A percentile compares a stretch with the other conserved stretches of the same genome.
phyloP scores from a whole-genome alignment of 64 coral and sea anemone species.

The Platygyra sinensis region DNA sequence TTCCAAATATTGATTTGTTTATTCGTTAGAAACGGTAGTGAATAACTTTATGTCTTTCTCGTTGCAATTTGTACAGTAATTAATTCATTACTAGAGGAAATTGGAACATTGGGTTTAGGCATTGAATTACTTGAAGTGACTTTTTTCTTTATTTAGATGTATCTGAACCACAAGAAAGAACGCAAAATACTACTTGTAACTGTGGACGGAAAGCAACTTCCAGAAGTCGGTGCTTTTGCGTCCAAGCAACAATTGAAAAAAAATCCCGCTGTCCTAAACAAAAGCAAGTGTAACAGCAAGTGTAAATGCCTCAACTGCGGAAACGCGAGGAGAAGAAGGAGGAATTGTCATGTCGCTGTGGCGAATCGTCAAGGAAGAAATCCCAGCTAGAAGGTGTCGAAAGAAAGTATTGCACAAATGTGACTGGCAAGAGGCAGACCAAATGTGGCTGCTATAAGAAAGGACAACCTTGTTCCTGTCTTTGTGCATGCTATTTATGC shows the following conservation, averaged over 20 bases:
- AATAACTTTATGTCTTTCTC: too few species aligned
- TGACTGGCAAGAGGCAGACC: conserved; percentile 8
- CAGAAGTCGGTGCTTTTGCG: not conserved
- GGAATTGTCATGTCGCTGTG: conserved; percentile 19
- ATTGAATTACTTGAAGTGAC: too few species aligned
- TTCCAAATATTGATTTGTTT: too few species aligned
- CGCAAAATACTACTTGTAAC: not conserved
- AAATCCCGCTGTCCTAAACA: conserved; percentile 24
- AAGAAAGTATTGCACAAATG: not conserved
- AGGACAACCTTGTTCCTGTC: not conserved
- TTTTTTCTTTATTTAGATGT: not conserved
- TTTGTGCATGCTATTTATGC: conserved; percentile 33
- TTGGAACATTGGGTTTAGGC: too few species aligned
- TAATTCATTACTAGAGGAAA: too few species aligned
- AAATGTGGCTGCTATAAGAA: conserved; percentile 39
- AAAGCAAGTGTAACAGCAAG: not conserved
- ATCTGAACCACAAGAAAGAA: not conserved
- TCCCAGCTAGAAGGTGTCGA: not conserved
- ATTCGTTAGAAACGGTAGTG: too few species aligned
- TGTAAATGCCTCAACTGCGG: conserved; percentile 34
- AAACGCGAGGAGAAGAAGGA: not conserved
- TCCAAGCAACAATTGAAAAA: not conserved
- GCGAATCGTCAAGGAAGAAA: not conserved
- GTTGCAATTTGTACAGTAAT: too few species aligned
- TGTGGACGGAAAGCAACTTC: conserved; percentile 38